Conservation (phyloP, 2,888 invertebrate species). For the Sarcophaga variegata region DNA sequence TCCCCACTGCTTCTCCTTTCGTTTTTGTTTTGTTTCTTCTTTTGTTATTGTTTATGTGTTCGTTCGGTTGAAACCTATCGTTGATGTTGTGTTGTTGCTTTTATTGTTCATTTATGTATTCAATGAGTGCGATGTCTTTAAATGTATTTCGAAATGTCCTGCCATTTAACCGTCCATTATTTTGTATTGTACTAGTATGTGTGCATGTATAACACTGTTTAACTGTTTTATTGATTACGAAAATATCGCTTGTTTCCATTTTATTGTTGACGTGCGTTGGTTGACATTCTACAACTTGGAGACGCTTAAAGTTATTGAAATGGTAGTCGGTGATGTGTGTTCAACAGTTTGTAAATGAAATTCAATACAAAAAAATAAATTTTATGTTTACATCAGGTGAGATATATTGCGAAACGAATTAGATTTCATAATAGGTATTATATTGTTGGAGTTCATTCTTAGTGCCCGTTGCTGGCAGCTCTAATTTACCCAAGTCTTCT, state of each 20-base stretch:
- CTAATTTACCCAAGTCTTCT: no score
- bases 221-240: neutral
- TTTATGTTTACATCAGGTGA: no score
- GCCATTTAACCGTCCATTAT: slow-evolving; percentile 59
- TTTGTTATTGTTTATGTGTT: slow-evolving; percentile 48
- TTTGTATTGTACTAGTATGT: neutral
- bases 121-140: slow-evolving; percentile 25
- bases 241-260: neutral
- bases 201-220: neutral
- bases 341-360: no score
- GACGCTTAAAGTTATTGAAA: no score
- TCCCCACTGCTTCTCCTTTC: no score
- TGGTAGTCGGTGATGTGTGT: no score
- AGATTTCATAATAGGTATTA: no score
- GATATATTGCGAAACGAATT: no score
- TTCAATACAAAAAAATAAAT: no score
- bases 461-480: no score
- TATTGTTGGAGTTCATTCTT: no score
- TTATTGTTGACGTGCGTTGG: neutral
- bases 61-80: slow-evolving; percentile 7
- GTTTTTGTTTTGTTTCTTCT: slow-evolving; percentile 6
- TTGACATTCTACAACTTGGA: no score
- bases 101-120: slow-evolving; percentile 73
- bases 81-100: slow-evolving; percentile 64
- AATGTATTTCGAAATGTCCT: slow-evolving; percentile 64